Percentiles rank a stretch among this genome's conserved stretches.
These are phyloP conservation scores for Ranitomeya variabilis DNA, from an alignment of 2,113 vertebrate species.

Conservation along the genomic window DNA sequence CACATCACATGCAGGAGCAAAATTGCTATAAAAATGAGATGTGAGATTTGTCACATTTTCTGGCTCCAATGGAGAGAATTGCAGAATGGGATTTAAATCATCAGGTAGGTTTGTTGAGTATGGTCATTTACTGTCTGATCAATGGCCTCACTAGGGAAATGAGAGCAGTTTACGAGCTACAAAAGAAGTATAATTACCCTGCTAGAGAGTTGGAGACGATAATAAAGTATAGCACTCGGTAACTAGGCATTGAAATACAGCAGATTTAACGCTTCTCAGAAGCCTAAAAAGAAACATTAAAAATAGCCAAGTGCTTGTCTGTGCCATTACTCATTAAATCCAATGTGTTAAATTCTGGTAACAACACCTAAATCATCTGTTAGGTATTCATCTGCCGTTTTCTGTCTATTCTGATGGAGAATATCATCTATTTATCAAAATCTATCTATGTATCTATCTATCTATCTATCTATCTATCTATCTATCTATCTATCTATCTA, in stretches of 20 bases:
- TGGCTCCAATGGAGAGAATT: background rate
- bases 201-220: background rate
- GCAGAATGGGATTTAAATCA: background rate
- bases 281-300: background rate
- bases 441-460: background rate
- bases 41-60: background rate
- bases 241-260: background rate
- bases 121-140: constrained; percentile 17
- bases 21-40: background rate
- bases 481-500: background rate
- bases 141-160: constrained; percentile 16
- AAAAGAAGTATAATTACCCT: constrained; percentile 35
- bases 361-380: background rate
- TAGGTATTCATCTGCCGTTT: background rate
- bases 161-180: constrained; percentile 31
- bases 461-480: background rate
- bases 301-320: background rate
- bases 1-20: background rate
- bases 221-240: background rate
- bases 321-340: background rate
- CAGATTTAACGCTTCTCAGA: background rate
- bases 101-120: background rate
- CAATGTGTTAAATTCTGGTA: background rate
- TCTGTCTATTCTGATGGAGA: background rate
- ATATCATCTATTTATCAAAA: background rate